phyloP scores from a whole-genome alignment of 2,888 invertebrate species.

The Cephus runcator region DNA sequence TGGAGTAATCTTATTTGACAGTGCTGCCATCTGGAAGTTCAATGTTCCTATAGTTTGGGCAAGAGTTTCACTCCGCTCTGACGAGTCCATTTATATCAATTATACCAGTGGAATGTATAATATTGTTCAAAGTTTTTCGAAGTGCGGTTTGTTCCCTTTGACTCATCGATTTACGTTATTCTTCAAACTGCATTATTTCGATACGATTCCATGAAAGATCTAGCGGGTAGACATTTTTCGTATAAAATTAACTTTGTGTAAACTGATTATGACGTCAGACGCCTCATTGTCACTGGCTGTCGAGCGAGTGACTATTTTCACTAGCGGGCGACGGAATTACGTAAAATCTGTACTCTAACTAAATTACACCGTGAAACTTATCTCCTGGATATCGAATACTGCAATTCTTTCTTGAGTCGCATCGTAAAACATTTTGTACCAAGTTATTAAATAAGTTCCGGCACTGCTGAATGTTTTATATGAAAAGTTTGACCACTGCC shows the following conservation, averaged over 20 bases:
- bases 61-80: constrained; percentile 10
- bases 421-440: background rate
- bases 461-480: constrained; percentile 23
- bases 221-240: background rate
- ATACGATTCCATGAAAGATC: background rate
- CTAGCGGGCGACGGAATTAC: background rate
- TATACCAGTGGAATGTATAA: constrained; percentile 6
- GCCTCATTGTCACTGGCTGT: background rate
- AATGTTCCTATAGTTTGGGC: constrained; percentile 3
- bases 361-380: background rate
- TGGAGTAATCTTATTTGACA: constrained; percentile 43
- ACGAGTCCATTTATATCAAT: constrained; percentile 28
- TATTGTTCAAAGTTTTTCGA: background rate
- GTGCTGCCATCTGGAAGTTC: constrained; percentile 23
- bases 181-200: background rate
- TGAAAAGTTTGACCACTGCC: constrained; percentile 19
- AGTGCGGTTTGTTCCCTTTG: background rate
- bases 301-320: background rate
- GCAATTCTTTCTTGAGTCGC: background rate
- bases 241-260: background rate
- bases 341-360: background rate
- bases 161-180: background rate
- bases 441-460: constrained; percentile 27
- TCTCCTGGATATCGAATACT: background rate
- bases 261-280: background rate